These are phyloP conservation scores for Pachypanchax playfairii DNA, from an alignment of 2,113 vertebrate genomes.

Conservation along the genomic window DNA sequence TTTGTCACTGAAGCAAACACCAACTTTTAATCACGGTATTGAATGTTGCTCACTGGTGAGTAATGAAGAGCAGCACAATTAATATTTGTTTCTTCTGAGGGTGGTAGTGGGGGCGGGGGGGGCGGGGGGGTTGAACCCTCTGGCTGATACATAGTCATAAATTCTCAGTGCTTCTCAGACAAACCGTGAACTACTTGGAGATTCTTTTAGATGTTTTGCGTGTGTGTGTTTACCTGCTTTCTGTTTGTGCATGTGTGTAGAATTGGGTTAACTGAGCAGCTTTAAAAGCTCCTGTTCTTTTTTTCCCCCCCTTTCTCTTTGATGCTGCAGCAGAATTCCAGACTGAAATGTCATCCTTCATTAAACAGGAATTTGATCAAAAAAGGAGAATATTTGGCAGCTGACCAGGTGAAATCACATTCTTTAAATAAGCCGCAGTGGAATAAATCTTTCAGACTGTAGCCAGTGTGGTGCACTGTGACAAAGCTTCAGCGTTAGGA, in stretches of 20 bases:
- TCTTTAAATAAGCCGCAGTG: constrained; percentile 70
- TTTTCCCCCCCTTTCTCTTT: not conserved
- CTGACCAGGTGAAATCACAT: constrained; percentile 69
- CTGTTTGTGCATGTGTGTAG: constrained; percentile 24
- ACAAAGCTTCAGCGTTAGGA: constrained; percentile 48
- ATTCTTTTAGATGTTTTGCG: constrained; percentile 62
- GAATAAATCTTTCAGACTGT: constrained; percentile 66
- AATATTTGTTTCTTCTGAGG: constrained; percentile 54
- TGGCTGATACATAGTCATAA: constrained; percentile 55
- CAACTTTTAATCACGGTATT: constrained; percentile 60
- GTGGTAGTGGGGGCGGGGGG: too few species aligned
- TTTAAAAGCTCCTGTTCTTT: constrained; percentile 5
- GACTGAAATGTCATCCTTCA: constrained; percentile 54
- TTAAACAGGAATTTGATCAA: constrained; percentile 60
- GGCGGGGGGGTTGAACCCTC: constrained; percentile 31
- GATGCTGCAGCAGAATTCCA: constrained; percentile 39
- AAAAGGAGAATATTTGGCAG: constrained; percentile 70
- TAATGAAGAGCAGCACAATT: constrained; percentile 66
- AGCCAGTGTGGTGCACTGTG: constrained; percentile 27
- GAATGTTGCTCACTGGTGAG: constrained; percentile 60
- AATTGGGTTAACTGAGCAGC: not conserved
- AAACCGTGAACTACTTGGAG: constrained; percentile 39
- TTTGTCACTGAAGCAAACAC: constrained; percentile 65
- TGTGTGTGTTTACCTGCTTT: constrained; percentile 11
- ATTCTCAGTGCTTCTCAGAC: constrained; percentile 54